Percentiles rank a stretch among this genome's conserved stretches.
Conservation (phyloP, 2,797 vertebrate species). For the Hipposideros larvatus region DNA sequence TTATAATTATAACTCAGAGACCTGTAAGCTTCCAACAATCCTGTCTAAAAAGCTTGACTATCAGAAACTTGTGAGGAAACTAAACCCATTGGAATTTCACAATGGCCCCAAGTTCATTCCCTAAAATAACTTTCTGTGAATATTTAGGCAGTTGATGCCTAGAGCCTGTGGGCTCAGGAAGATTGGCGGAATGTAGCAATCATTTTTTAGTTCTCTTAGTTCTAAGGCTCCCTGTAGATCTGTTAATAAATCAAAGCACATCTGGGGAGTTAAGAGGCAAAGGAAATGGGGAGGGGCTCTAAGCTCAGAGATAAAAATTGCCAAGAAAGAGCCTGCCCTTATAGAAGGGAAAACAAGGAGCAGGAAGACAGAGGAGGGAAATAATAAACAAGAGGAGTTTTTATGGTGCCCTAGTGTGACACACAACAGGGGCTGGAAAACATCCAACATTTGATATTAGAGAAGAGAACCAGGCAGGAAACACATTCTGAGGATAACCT, state of each 20-base stretch:
- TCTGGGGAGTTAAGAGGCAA: conserved; percentile 20
- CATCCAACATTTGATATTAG: neutral
- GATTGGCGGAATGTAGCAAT: conserved; percentile 42
- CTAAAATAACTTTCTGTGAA: conserved; percentile 48
- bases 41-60: neutral
- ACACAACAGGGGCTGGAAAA: neutral
- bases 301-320: conserved; percentile 25
- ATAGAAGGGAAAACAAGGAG: neutral
- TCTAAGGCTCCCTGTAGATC: conserved; percentile 47
- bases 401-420: neutral
- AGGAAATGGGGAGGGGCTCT: conserved; percentile 16
- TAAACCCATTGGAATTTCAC: conserved; percentile 59
- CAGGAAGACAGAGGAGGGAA: conserved; percentile 44
- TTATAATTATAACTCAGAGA: conserved; percentile 12
- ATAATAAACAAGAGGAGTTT: conserved; percentile 22
- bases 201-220: conserved; percentile 41
- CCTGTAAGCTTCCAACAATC: neutral
- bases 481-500: neutral
- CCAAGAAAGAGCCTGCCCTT: neutral
- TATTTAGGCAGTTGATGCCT: neutral
- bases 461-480: conserved; percentile 11
- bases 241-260: conserved; percentile 66
- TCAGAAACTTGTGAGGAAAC: conserved; percentile 52
- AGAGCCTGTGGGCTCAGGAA: conserved; percentile 28
- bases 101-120: conserved; percentile 7